Evolutionary conservation across 1,140 invertebrate species (phyloP), one percentile per base, ranked within the genome.

Genomic region (Wasmannia auropunctata): DNA sequence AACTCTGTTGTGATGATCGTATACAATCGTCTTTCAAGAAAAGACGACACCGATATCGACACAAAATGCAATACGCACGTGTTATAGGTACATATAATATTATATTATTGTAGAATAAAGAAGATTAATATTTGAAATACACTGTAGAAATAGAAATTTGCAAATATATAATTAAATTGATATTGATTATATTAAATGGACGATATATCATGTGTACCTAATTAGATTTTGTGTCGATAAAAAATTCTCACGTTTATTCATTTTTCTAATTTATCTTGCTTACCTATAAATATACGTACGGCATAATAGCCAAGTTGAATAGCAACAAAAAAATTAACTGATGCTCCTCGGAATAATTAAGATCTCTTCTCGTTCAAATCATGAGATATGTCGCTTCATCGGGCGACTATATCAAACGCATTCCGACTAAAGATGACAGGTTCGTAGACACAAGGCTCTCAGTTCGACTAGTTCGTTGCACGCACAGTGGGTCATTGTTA

Each of bases 401-500:
- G 49, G 0, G 25, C n/a, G 79, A 74, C 28, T 49, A 74, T 58
- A 34, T 74, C 65, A 63, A 72, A 67, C 43, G 34, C 51, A 28
- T 37, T 86, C 70, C 76, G 31, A 58, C 69, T 43, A 77, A 56
- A 72, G 43, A 85, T 58, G 74, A 86, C 79, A 77, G 70, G 46
- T 58, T 43, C 28, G 65, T 65, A 25, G 70, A 74, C 60, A 87
- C 49, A 87, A 74, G 74, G 40, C 62, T 83, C 34, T 89, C 67
- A 80, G 63, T 80, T 86, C 31, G 72, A 74, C 51, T 56, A 40
- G 74, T 56, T 77, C 43, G 58, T 83, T 87, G 72, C 86, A 69
- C 67, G 58, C 58, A 90, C 88, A 90, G 88, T 88, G 77, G 85
- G 40, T 75, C 88, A 90, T 90, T 90, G 89, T 90, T 90, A 90